Base-by-base conservation (phyloP, 2,888 invertebrate species). In the Latheticus oryzae region DNA sequence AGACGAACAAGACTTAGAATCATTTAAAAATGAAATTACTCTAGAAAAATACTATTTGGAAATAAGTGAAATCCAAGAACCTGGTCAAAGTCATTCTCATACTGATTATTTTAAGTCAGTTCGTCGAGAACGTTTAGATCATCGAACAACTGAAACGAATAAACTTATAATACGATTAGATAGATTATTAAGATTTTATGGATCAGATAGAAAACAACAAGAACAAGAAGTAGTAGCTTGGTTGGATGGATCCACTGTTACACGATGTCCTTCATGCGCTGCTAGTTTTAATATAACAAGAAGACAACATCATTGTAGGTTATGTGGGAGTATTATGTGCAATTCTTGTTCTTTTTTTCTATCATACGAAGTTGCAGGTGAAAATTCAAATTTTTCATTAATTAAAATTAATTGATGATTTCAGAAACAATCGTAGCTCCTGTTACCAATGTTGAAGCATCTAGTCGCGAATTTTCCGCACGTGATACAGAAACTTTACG, bases 291-390 rank as follows among this genome's bases (percentile, higher is more conserved):
- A 91, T 70, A 79, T 96, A 53, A 88, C 95, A 0, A 82, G 94
- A 55, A 82, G 98, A 62, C 93, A 96, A 76, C 98, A 99, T 79
- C 99, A 99, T 79, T 99, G 99, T 74, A 83, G 97, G 60, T 83
- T 98, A 2, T 98, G 95, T 76, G 97, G 97, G 0, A 90, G 92
- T 52, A 88, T 97, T 58, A 89, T 97, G 84, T 97, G 97, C 76
- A 86, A 93, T 74, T 89, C 90, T 67, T 97, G 97, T 76, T 96
- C 96, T 0, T 81, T 87, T 68, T 96, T 95, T 78, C 81, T 97
- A 65, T 84, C 90, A 32, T 81, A 92, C 61, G 83, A 87, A 65
- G 84, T 87, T 76, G 96, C 95, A 63, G 84, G 92, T 91, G 81
- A 81, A 24, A 15, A 4, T n/a, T n/a, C n/a, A n/a, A n/a, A n/a